Percentiles rank a stretch among this genome's conserved stretches.
phyloP scores from a whole-genome alignment of 2,113 vertebrate genomes.

The Sphaerodactylus townsendi region DNA sequence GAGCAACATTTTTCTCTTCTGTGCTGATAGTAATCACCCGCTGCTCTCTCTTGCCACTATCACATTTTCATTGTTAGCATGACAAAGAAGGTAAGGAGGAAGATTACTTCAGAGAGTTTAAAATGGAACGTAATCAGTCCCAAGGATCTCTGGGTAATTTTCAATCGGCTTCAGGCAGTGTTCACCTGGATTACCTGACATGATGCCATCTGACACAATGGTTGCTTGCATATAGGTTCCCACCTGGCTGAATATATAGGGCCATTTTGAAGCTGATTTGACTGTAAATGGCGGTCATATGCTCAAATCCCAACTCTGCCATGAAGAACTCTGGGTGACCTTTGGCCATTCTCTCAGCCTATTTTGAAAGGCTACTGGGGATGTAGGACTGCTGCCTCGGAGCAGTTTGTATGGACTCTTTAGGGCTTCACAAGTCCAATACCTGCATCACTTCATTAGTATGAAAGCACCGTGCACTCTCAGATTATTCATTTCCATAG shows the following conservation, averaged over 20 bases:
- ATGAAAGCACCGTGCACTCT: too few species aligned
- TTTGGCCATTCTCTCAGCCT: too few species aligned
- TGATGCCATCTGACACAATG: not conserved
- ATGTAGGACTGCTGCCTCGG: too few species aligned
- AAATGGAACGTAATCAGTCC: not conserved
- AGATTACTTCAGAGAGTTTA: not conserved
- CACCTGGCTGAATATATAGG: not conserved
- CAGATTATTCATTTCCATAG: too few species aligned
- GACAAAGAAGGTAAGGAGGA: not conserved
- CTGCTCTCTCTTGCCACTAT: not conserved
- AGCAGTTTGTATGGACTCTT: too few species aligned
- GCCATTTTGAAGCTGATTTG: not conserved
- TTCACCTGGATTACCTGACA: not conserved
- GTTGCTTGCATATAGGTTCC: not conserved
- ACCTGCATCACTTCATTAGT: too few species aligned
- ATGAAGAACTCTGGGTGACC: too few species aligned
- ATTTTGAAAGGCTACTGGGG: too few species aligned
- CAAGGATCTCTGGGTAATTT: not conserved
- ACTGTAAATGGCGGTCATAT: not conserved
- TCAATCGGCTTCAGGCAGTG: not conserved
- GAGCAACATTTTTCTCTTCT: not conserved
- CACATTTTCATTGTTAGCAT: not conserved
- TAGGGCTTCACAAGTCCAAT: too few species aligned
- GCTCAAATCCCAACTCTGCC: too few species aligned
- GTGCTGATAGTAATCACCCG: not conserved